phyloP scores from a whole-genome alignment of 2,888 invertebrate genomes.

The Meiosimyza platycephala region DNA sequence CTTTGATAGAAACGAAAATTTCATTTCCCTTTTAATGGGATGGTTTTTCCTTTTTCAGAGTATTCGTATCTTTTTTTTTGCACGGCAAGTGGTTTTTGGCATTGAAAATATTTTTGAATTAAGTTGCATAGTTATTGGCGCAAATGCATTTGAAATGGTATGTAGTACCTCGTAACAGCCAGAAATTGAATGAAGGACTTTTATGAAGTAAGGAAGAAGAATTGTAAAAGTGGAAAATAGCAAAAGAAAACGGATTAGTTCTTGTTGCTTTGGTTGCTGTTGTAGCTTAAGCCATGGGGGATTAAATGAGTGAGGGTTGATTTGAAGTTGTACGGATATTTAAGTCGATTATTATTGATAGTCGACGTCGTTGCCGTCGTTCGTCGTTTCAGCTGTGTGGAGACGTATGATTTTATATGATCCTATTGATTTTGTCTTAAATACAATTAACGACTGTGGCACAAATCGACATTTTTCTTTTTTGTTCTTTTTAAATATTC shows the following conservation, averaged over 20 bases:
- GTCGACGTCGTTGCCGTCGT: too few relatives aligned
- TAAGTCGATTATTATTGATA: slow-evolving; percentile 28
- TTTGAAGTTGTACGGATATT: background rate
- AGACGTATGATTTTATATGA: background rate
- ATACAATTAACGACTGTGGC: too few relatives aligned
- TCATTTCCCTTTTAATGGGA: too few relatives aligned
- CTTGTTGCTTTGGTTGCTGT: too few relatives aligned
- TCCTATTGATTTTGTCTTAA: slow-evolving; percentile 23
- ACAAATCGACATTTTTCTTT: too few relatives aligned
- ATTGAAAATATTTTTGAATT: slow-evolving; percentile 12
- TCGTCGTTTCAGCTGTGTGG: too few relatives aligned
- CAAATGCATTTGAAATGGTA: slow-evolving; percentile 19
- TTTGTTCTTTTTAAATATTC: too few relatives aligned
- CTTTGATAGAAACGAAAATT: too few relatives aligned
- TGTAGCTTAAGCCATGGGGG: background rate
- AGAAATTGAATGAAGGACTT: slow-evolving; percentile 8
- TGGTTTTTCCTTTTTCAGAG: too few relatives aligned
- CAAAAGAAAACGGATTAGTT: background rate
- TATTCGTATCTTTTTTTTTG: background rate
- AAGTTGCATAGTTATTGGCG: slow-evolving; percentile 25
- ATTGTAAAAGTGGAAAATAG: background rate
- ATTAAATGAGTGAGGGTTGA: slow-evolving; percentile 12
- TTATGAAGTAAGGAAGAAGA: background rate
- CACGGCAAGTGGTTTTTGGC: slow-evolving; percentile 1
- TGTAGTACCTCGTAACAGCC: background rate